Evolutionary conservation across 2,113 vertebrate genomes (phyloP), one percentile per base, ranked within the genome.

Genomic region (Rhabdornis inornatus): DNA sequence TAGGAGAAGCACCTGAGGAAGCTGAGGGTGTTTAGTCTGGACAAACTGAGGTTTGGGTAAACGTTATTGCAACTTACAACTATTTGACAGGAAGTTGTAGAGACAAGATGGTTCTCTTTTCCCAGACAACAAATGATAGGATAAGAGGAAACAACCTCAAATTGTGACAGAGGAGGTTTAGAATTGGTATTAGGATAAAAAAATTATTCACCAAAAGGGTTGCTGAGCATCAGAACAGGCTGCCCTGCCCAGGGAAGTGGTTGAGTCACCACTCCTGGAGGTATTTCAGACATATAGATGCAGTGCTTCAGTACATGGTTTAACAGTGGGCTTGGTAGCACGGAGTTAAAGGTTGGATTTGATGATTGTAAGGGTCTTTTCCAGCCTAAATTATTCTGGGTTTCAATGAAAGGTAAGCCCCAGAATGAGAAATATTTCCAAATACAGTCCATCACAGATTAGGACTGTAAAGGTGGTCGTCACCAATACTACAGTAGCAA

Each of bases 211-310:
- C 8, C 30, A 17, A 15, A 44, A 56, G 44, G 1, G 2, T 33
- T 47, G 1, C 49, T 7, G 18, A 31, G 4, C 13, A n/a, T 7
- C 13, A 18, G 21, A 61, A 35, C 8, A 57, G 6, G 5, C 7
- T 60, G 16, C 14, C 16, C 44, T 64, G 16, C 23, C 11, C 39
- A 35, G n/a, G 9, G 44, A 53, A 80, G 5, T 13, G 13, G 14
- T n/a, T 0, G 1, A 59, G 31, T 65, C 30, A 16, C 12, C 13
- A 7, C 6, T 6, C 5, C 22, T 22, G 15, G 9, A 55, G 11
- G 6, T 44, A 27, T 65, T 76, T 86, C n/a, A 59, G 19, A 47
- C 1, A 3, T 20, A 10, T 2, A 45, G 16, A 49, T 21, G 10
- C 61, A 14, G 6, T 30, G 8, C 8, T 71, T 30, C 4, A 4